Evolutionary conservation across 1,140 invertebrate genomes (phyloP).

Genomic region (Ectropis grisescens): DNA sequence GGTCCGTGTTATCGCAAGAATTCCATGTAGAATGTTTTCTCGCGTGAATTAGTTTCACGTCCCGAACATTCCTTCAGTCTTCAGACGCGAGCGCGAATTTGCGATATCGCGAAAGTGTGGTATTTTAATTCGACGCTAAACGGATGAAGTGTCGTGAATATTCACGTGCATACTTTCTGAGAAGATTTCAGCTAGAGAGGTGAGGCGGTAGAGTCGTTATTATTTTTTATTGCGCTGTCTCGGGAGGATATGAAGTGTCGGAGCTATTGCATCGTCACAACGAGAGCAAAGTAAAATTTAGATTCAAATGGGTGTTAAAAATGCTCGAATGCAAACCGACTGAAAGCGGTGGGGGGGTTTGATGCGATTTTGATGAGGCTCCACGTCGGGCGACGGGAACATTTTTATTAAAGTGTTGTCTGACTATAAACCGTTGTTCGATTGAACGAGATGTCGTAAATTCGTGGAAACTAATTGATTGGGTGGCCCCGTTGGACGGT

Average conservation of each 20-base stretch:
- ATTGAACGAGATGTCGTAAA: constrained; percentile 23
- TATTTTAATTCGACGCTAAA: constrained; percentile 25
- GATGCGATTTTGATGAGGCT: constrained; percentile 42
- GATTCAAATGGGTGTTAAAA: constrained; percentile 41
- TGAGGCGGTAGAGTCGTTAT: constrained; percentile 23
- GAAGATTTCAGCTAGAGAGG: constrained; percentile 18
- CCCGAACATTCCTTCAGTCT: constrained; percentile 38
- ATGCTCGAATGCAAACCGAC: constrained; percentile 19
- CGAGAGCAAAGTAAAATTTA: constrained; percentile 33
- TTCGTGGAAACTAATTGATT: constrained; percentile 23
- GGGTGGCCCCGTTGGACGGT: constrained; percentile 2
- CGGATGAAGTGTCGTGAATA: constrained; percentile 10
- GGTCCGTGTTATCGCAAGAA: constrained; percentile 22
- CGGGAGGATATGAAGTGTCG: constrained; percentile 21
- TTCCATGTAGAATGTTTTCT: constrained; percentile 45
- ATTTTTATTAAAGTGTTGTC: constrained; percentile 27
- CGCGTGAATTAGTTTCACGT: constrained; percentile 49
- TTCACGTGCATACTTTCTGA: constrained; percentile 15
- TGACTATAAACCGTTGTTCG: constrained; percentile 17
- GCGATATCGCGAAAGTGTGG: constrained; percentile 23
- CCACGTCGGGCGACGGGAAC: constrained; percentile 8
- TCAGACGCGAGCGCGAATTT: constrained; percentile 23
- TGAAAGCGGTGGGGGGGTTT: constrained; percentile 25
- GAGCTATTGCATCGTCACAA: constrained; percentile 19
- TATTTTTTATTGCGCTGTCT: constrained; percentile 29